Percentiles rank a stretch among this genome's conserved stretches.
phyloP scores from a whole-genome alignment of 2,797 vertebrate species.

The Nasua narica region DNA sequence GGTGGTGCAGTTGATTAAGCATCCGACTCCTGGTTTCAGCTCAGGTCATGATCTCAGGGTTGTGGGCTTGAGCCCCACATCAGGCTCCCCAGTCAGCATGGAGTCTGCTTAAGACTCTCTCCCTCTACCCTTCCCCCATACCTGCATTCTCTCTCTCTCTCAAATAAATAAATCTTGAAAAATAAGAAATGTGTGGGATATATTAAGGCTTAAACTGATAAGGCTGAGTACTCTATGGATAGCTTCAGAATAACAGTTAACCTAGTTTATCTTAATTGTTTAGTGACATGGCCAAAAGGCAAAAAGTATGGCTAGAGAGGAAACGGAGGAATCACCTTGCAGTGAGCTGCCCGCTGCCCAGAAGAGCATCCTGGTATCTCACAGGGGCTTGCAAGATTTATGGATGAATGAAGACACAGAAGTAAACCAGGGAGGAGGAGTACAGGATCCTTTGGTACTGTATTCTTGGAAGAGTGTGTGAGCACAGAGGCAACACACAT shows the following conservation, averaged over 20 bases:
- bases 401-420: background rate
- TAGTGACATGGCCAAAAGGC: background rate
- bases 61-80: background rate
- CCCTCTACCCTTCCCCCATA: background rate
- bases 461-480: background rate
- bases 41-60: background rate
- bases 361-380: background rate
- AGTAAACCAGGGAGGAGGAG: background rate
- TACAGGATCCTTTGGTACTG: background rate
- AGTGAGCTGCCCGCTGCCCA: background rate
- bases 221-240: background rate
- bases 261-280: background rate
- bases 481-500: background rate
- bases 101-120: background rate
- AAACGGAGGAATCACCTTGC: background rate
- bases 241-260: background rate
- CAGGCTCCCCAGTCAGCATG: background rate
- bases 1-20: background rate
- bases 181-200: background rate
- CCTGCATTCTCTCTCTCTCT: background rate
- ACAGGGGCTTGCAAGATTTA: background rate
- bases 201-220: background rate
- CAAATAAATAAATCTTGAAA: background rate
- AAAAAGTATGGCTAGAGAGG: background rate
- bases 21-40: background rate